Base-by-base conservation (phyloP, 1,140 invertebrate species). In the Littorina saxatilis region DNA sequence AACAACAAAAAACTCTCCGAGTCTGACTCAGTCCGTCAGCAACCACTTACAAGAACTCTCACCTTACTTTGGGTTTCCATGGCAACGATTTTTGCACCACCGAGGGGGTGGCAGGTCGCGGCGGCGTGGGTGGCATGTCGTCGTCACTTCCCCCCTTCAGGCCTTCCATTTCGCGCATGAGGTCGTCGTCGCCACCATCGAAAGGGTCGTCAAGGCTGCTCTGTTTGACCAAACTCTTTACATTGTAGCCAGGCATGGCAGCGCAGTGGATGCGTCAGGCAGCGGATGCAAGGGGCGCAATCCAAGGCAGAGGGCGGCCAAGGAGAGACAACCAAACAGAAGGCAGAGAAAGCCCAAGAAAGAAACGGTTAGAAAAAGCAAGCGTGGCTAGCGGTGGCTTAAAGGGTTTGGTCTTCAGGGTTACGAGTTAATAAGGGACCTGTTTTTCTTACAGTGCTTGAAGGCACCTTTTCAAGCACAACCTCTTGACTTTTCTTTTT, bases 61-160 rank as follows among this genome's bases (percentile, higher is more conserved):
- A 92, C 91, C 92, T 91, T 80, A 99, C 98, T 95, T 99, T 99
- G 13, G 98, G 97, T 83, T 96, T 95, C 98, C 98, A 99, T 1
- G 98, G 98, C 83, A 99, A 93, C 80, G 95, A 95, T 80, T 90
- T 91, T 27, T 90, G 89, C 23, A 81, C 78, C 9, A 88, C 76
- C 37, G 86, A 88, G 27, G 91, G 88, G 13, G 88, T 88, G 5
- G 89, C 87, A 40, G 91, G 91, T 70, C 89, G 80, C 43, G 90
- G 90, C 50, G 90, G 89, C 1, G 88, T 89, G 0, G 89, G 89
- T 32, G 88, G 89, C n/a, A 89, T 80, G 27, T 90, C 89, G 70
- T 92, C 91, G 79, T 91, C 90, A 80, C 88, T 90, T 43, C 75
- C 77, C 66, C 32, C 23, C 66, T 68, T 83, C 20, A 83, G 23